These are phyloP conservation scores for Ciconia maguari DNA, from an alignment of 2,113 vertebrate genomes.

Conservation along the genomic window DNA sequence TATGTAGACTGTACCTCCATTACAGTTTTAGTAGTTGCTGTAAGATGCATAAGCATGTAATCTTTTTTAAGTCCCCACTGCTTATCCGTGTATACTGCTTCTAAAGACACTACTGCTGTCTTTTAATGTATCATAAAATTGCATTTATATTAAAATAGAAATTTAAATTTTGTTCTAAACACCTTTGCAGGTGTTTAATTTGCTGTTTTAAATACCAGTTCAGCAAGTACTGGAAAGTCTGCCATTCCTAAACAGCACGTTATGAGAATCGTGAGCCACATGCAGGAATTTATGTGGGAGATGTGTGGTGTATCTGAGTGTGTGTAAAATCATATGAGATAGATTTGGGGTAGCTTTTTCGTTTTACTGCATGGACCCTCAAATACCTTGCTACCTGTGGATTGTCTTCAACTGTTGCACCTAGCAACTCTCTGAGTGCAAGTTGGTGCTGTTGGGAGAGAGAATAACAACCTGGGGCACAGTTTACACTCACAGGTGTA, in stretches of 20 bases:
- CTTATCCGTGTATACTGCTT: not conserved
- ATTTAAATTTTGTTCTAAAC: not conserved
- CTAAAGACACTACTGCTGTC: not conserved
- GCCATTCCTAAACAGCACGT: not conserved
- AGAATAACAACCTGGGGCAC: not conserved
- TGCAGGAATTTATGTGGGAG: not conserved
- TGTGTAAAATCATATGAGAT: not conserved
- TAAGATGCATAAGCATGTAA: not conserved
- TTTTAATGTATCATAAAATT: not conserved
- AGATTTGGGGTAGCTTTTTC: not conserved
- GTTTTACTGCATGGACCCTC: not conserved
- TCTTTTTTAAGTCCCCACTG: not conserved
- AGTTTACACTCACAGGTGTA: not conserved
- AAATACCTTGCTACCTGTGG: not conserved
- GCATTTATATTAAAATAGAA: not conserved
- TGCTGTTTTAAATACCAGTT: not conserved
- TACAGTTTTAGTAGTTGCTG: not conserved
- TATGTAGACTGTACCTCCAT: not conserved
- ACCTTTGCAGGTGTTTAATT: not conserved
- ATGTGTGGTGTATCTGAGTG: not conserved
- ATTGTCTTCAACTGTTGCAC: not conserved
- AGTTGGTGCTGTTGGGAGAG: not conserved
- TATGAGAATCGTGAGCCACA: not conserved
- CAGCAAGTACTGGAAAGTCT: not conserved
- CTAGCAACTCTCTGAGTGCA: not conserved